phyloP scores from a whole-genome alignment of 2,888 invertebrate species.

The Polyommatus icarus region DNA sequence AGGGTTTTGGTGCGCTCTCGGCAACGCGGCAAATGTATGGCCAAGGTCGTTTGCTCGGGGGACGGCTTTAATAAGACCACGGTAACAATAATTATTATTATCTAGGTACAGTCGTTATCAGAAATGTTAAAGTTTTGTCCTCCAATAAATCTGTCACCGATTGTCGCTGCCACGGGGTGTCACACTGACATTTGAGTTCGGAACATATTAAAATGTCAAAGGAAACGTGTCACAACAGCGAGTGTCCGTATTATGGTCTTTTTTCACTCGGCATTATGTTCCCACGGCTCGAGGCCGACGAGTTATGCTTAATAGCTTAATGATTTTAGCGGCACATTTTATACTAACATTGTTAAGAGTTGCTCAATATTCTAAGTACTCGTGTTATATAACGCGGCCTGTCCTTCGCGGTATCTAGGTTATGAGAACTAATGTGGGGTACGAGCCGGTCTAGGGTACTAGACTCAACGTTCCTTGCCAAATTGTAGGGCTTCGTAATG shows the following conservation, averaged over 20 bases:
- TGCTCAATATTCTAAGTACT: conserved; percentile 15
- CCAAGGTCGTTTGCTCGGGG: too few species aligned
- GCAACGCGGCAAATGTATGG: too few species aligned
- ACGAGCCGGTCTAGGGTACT: background rate
- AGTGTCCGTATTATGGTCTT: conserved; percentile 13
- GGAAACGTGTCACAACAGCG: conserved; percentile 24
- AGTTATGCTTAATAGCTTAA: conserved; percentile 26
- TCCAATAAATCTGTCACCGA: conserved; percentile 1
- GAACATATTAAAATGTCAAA: conserved; percentile 28
- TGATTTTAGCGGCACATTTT: conserved; percentile 24
- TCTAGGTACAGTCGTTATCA: background rate
- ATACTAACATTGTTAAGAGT: conserved; percentile 22
- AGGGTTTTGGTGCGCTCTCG: too few species aligned
- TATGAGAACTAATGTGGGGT: background rate
- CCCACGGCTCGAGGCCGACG: conserved; percentile 26
- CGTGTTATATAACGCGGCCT: background rate
- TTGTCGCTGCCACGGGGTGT: background rate
- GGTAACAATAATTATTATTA: too few species aligned
- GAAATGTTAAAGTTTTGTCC: background rate
- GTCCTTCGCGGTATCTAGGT: conserved; percentile 6
- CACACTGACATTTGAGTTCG: conserved; percentile 4
- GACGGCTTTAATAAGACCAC: too few species aligned
- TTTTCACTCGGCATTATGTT: conserved; percentile 24
- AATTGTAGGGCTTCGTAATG: background rate
- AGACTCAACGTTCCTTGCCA: conserved; percentile 6